Evolutionary conservation across 2,113 vertebrate genomes (phyloP), one percentile per base, ranked within the genome.

Genomic region (Gracilinanus agilis): DNA sequence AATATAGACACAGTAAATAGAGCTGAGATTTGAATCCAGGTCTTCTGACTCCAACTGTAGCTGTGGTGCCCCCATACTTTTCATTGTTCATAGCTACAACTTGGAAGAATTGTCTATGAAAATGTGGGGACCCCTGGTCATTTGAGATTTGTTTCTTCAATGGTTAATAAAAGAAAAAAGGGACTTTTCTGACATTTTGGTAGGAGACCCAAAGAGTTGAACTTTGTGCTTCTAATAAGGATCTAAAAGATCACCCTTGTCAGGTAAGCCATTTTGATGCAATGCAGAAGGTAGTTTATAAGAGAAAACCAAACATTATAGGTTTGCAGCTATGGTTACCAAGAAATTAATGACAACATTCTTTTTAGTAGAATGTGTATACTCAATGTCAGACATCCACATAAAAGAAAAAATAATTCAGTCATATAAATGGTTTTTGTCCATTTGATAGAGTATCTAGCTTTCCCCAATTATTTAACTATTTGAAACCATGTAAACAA

Each of bases 161-260:
- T 61, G 93, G 29, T 95, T 94, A 75, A 29, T 6, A 55, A 95
- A 75, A 94, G 93, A 75, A 53, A 90, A 54, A 56, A 54, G 54
- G 56, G 61, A 44, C 24, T 53, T 93, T 94, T 90, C 55, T 91
- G 75, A 95, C 95, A 75, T 94, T 88, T 61, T 94, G 94, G 9
- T 94, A 58, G 88, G 54, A 21, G 88, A 83, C 89, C 61, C 91
- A 93, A 54, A 53, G 54, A 90, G 96, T 97, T 96, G 92, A 95
- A 93, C n/a, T 44, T 40, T 89, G n/a, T 27, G 55, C 54, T 92
- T 75, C 67, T 44, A 56, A 90, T 96, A 11, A 61, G 92, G n/a
- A n/a, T n/a, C 34, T n/a, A 34, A 75, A 75, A n/a, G 61, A n/a
- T 75, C 5, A 6, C 29, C 61, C 61, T 67, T 75, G 61, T n/a